Evolutionary conservation across 1,140 invertebrate genomes (phyloP), one percentile per base, ranked within the genome.

Genomic region (Archivesica marissinica): DNA sequence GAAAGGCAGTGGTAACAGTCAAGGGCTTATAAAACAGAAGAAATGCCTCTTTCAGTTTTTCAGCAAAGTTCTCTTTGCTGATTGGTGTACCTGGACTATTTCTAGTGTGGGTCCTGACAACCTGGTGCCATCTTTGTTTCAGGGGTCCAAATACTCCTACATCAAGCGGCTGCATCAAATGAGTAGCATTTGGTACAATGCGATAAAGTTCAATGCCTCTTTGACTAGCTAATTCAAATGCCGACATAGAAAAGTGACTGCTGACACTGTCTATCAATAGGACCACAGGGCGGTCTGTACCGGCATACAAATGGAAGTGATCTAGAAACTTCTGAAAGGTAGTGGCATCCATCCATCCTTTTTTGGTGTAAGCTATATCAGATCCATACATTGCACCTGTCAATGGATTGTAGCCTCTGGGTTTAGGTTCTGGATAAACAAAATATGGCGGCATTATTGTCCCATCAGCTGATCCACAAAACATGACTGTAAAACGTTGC

Each of bases 11-110:
- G 15, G 82, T 61, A 15, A 88, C 74, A 41, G 82, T 87, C 0
- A 77, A 54, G 20, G 85, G 85, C 59, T 87, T 88, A 41, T 88
- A 88, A 68, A 88, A 88, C 15, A 52, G 1, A 2, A 80, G 25
- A 81, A 84, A 84, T 3, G 81, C 76, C 35, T 88, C 87, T 17
- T 81, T 56, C 30, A 88, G 61, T 80, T 88, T 88, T 54, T 77
- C 84, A 25, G 87, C 78, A 88, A 88, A 88, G 38, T 68, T 88
- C 23, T 78, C 35, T 35, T 86, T 86, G 4, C 78, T 66, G 41
- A 87, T 59, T 30, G 25, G 28, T n/a, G 17, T 38, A 33, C 70
- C 84, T 44, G 84, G 80, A 59, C 78, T 59, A 3, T 83, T 50
- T 47, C 41, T 77, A 2, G 61, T 68, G 44, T 87, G 54, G 47